Evolutionary conservation across 2,113 vertebrate species (phyloP), one percentile per base, ranked within the genome.

Genomic region (Myrmecophaga tridactyla): DNA sequence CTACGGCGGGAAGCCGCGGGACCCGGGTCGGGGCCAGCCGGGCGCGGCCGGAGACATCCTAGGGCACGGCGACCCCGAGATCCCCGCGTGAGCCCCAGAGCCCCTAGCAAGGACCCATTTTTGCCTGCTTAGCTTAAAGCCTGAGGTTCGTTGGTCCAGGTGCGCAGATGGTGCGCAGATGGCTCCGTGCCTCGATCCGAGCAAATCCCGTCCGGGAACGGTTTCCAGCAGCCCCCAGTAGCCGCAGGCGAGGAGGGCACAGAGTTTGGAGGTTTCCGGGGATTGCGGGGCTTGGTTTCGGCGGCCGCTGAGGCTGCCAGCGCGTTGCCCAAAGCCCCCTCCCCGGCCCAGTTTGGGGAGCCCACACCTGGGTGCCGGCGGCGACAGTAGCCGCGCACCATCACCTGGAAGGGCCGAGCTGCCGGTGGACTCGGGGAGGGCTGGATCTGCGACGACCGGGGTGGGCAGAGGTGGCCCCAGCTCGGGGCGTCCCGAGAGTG

Each of bases 381-480:
- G 76, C 94, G 72, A 76, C 81, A 27, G 92, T 41, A 86, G 96
- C 82, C 39, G 39, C 63, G 15, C 89, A 96, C 94, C 97, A 97
- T 97, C 97, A 96, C 97, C 95, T 93, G 95, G 72, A 97, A 96
- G 73, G 84, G 41, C 84, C 23, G 20, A 77, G 65, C 80, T 92
- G 92, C 63, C 9, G 41, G 90, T 27, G 83, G 36, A 8, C n/a
- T 86, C 84, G 90, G 72, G 86, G 87, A 88, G 78, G 94, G 95
- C 85, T 97, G 96, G 88, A 93, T 81, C 94, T 96, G 97, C 96
- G 97, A 95, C 76, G 80, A 96, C 1, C 0, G 90, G 14, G 95
- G 81, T 1, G 81, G 90, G 93, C 70, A 20, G 86, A 94, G 58
- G 83, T 12, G 46, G 53, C 81, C 96, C n/a, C 15, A 34, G 51